Evolutionary conservation across 2,888 invertebrate genomes (phyloP).

Genomic region (Lomographa bimaculata): DNA sequence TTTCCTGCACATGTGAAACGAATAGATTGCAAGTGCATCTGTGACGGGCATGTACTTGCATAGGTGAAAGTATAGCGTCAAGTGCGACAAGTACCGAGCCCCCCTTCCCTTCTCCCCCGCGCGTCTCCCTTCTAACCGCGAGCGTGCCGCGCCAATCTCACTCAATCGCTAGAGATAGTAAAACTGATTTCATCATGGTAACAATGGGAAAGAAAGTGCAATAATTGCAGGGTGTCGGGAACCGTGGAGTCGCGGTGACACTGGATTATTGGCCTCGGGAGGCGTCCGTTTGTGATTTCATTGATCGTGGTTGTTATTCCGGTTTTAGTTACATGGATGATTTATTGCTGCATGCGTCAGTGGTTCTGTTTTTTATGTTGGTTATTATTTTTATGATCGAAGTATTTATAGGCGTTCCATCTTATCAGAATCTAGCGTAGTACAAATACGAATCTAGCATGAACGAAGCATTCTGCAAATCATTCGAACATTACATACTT

Average conservation of each 20-base stretch:
- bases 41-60: constrained; percentile 59
- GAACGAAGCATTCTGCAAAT: no score
- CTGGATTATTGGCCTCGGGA: no score
- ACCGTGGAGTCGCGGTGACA: constrained; percentile 40
- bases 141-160: constrained; percentile 59
- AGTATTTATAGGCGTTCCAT: no score
- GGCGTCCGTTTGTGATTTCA: constrained; percentile 19
- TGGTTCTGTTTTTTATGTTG: neutral
- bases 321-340: constrained; percentile 5
- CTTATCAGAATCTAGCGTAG: no score
- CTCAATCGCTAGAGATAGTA: constrained; percentile 74
- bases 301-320: constrained; percentile 7
- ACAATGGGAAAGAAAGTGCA: constrained; percentile 80
- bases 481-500: no score
- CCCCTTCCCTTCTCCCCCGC: constrained; percentile 36
- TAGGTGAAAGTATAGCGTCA: constrained; percentile 76
- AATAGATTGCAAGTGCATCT: constrained; percentile 61
- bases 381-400: neutral
- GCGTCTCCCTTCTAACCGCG: constrained; percentile 45
- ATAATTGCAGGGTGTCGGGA: constrained; percentile 76
- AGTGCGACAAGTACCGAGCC: constrained; percentile 64
- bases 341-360: constrained; percentile 1
- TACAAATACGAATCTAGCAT: no score
- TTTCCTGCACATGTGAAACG: constrained; percentile 41
- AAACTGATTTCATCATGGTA: constrained; percentile 72